Evolutionary conservation across 2,888 invertebrate species (phyloP).

Genomic region (Leptinotarsa haldemani): DNA sequence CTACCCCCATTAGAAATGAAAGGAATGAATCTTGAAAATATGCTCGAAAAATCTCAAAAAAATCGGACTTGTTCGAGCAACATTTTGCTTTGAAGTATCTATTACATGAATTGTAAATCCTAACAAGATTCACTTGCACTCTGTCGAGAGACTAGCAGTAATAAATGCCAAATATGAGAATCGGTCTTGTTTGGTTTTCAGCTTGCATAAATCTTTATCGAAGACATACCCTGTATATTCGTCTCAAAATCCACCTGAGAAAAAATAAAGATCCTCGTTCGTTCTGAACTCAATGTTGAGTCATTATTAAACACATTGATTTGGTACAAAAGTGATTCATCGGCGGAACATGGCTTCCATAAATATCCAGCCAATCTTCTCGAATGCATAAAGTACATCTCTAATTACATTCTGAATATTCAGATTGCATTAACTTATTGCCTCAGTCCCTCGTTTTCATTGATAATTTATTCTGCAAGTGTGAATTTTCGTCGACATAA

Average conservation of each 20-base stretch:
- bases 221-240: too few relatives aligned
- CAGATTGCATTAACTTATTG: conserved; percentile 45
- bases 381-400: conserved; percentile 40
- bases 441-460: conserved; percentile 39
- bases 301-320: background rate
- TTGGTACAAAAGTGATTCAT: background rate
- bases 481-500: conserved; percentile 36
- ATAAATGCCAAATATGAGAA: too few relatives aligned
- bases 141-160: too few relatives aligned
- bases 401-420: conserved; percentile 45
- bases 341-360: conserved; percentile 25
- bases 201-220: too few relatives aligned
- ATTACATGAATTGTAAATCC: too few relatives aligned
- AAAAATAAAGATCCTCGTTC: background rate
- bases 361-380: conserved; percentile 42
- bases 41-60: too few relatives aligned
- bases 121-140: too few relatives aligned
- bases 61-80: too few relatives aligned
- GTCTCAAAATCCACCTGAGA: background rate
- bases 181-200: too few relatives aligned
- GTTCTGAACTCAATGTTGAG: background rate
- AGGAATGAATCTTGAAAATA: too few relatives aligned
- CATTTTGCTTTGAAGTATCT: too few relatives aligned
- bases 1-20: too few relatives aligned
- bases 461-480: conserved; percentile 42